Percentiles rank a stretch among this genome's conserved stretches.
Evolutionary conservation across 2,888 invertebrate genomes (phyloP).

Genomic region (Deroplatys truncata): DNA sequence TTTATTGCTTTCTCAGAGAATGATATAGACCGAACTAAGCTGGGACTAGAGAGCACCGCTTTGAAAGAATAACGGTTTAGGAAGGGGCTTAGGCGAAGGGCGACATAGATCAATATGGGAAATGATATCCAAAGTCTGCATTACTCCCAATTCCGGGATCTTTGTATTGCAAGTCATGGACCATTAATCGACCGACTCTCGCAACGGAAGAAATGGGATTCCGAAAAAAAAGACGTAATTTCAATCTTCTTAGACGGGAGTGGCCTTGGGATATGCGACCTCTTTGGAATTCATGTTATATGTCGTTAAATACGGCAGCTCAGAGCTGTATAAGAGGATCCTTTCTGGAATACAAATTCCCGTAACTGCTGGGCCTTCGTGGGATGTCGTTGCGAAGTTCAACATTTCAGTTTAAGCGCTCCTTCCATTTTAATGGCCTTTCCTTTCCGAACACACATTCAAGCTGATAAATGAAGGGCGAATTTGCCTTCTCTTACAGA

Average conservation of each 20-base stretch:
- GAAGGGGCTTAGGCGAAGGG: background rate
- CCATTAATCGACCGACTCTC: background rate
- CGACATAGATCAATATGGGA: background rate
- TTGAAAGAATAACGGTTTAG: background rate
- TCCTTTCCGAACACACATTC: no score
- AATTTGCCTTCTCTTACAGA: no score
- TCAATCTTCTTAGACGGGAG: background rate
- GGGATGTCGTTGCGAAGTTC: background rate
- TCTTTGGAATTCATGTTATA: background rate
- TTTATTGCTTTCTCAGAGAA: background rate
- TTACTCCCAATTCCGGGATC: background rate
- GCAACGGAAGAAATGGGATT: background rate
- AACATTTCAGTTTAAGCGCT: background rate
- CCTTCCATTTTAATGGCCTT: no score
- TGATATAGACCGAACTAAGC: background rate
- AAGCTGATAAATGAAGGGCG: no score
- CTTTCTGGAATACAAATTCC: background rate
- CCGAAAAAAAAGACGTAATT: background rate
- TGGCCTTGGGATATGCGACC: background rate
- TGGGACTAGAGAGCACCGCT: background rate
- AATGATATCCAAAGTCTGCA: background rate
- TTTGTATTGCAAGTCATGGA: background rate
- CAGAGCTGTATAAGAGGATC: background rate
- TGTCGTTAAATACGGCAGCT: background rate
- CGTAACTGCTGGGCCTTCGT: background rate